Evolutionary conservation across 1,140 invertebrate genomes (phyloP), one percentile per base, ranked within the genome.

Genomic region (Pentalonia nigronervosa): DNA sequence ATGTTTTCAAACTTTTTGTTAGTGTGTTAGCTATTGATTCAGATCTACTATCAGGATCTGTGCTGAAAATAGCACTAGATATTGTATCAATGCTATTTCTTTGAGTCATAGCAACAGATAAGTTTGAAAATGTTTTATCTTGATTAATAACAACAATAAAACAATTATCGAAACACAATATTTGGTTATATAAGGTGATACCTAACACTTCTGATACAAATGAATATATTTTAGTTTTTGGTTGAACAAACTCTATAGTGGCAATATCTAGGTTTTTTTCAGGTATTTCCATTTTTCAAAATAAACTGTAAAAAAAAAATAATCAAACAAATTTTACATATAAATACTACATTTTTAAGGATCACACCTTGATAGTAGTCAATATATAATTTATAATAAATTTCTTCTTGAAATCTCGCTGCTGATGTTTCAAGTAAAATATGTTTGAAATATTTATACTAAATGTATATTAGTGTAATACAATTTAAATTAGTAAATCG

Each of bases 111-210:
- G 91, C 91, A 56, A 93, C 47, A 41, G 91, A 93, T 21, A 93
- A 20, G 21, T 48, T 53, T 56, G 91, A 86, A 86, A 93, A 93
- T 30, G 6, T 86, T 21, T 93, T 93, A 17, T 86, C 34, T 56
- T 84, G 91, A 50, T 48, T 50, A 86, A 93, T 93, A 30, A 56
- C 23, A 53, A 93, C 25, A 84, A 93, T 86, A 50, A 93, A 86
- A 93, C 91, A 86, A 45, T 93, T 93, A 84, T 93, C 81, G 20
- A 93, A 93, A 84, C 34, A 50, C 34, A 93, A 93, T 83, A 93
- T 93, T 41, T 93, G 48, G 2, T 93, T 86, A 11, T 86, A 45
- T 56, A 93, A 86, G 0, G 6, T 9, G 30, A 93, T 81, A 30
- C 91, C 91, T 56, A 93, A 47, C 56, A 93, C 48, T 93, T 83